A percentile compares a stretch with the other conserved stretches of the same genome.
These are phyloP conservation scores for Apodemia zela DNA, from an alignment of 2,888 invertebrate genomes.

Conservation along the genomic window DNA sequence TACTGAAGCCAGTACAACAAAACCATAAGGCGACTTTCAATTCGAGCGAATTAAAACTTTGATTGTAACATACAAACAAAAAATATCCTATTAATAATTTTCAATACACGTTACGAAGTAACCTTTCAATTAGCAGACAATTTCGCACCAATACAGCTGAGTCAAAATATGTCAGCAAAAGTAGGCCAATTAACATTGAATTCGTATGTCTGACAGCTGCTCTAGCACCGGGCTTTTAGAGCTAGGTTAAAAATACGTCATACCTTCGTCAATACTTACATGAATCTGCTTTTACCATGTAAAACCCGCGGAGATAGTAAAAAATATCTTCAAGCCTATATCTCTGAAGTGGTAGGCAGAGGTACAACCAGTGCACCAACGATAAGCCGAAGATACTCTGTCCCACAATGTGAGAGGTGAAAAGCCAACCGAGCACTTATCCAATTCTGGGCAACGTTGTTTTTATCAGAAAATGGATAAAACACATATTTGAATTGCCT, in stretches of 20 bases:
- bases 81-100: not conserved
- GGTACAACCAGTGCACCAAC: too few species aligned
- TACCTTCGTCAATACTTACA: not conserved
- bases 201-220: constrained; percentile 7
- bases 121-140: constrained; percentile 7
- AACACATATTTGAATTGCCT: too few species aligned
- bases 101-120: not conserved
- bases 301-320: not conserved
- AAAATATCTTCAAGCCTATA: too few species aligned
- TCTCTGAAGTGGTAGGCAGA: too few species aligned
- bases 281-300: not conserved
- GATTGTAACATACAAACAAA: not conserved
- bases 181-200: constrained; percentile 12
- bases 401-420: too few species aligned
- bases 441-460: too few species aligned
- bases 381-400: too few species aligned
- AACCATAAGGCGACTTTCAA: not conserved
- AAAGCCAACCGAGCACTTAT: too few species aligned
- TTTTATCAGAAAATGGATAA: too few species aligned
- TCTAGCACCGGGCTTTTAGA: constrained; percentile 5
- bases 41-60: not conserved
- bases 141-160: constrained; percentile 16
- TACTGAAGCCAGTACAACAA: too few species aligned
- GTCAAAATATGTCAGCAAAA: constrained; percentile 12
- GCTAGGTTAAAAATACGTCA: constrained; percentile 4